These are phyloP conservation scores for Apistogramma diplotaenia DNA, from an alignment of 2,113 vertebrate species.

Conservation along the genomic window DNA sequence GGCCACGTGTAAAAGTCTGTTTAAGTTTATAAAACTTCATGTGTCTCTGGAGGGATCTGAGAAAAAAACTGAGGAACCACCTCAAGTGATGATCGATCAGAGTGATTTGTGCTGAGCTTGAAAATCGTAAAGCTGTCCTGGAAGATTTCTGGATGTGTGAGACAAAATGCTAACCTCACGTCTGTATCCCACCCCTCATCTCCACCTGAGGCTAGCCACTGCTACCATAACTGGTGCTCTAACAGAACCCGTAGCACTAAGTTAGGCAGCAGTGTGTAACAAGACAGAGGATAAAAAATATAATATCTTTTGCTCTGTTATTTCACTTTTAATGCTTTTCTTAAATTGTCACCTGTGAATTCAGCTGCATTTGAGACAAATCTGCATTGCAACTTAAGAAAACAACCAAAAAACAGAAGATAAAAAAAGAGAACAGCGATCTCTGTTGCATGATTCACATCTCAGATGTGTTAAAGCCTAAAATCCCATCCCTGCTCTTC, in stretches of 20 bases:
- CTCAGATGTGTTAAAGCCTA: slow-evolving; percentile 4
- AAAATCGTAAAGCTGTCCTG: background rate
- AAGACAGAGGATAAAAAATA: background rate
- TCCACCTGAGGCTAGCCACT: background rate
- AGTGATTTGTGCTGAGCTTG: background rate
- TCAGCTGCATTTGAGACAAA: background rate
- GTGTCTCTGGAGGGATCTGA: background rate
- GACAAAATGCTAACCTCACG: background rate
- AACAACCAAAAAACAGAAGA: background rate
- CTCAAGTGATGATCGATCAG: background rate
- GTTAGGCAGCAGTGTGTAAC: background rate
- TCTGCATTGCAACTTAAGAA: background rate
- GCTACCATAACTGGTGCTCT: background rate
- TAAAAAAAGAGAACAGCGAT: background rate
- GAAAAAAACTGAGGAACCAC: background rate
- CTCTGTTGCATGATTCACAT: background rate
- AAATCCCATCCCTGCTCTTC: background rate
- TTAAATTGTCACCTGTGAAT: background rate
- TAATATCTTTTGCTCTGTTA: background rate
- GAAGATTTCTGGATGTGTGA: background rate
- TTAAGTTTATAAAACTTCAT: background rate
- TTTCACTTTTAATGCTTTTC: background rate
- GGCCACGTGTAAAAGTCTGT: background rate
- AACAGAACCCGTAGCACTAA: background rate
- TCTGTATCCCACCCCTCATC: background rate